Conservation (phyloP, 2,797 vertebrate genomes). For the Botia almorhae region DNA sequence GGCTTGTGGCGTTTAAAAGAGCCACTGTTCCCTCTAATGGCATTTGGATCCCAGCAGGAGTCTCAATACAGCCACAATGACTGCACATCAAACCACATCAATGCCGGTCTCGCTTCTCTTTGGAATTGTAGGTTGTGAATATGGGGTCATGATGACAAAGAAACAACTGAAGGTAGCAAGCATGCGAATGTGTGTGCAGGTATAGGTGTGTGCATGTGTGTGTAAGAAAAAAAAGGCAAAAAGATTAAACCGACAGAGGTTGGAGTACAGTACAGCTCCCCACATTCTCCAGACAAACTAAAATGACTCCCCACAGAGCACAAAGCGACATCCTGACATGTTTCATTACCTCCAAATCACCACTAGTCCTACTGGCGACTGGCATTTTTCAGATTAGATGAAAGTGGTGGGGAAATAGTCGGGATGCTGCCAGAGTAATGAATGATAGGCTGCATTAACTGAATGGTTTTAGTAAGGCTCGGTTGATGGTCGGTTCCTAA, state of each 20-base stretch:
- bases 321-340: slow-evolving; percentile 67
- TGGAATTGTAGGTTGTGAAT: slow-evolving; percentile 46
- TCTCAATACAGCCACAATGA: slow-evolving; percentile 66
- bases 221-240: slow-evolving; percentile 38
- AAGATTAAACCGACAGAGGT: slow-evolving; percentile 58
- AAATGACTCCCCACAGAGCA: slow-evolving; percentile 66
- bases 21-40: slow-evolving; percentile 69
- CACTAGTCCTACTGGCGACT: slow-evolving; percentile 21
- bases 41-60: slow-evolving; percentile 69
- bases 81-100: slow-evolving; percentile 70
- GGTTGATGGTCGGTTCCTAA: background rate
- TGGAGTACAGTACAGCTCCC: slow-evolving; percentile 58
- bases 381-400: slow-evolving; percentile 47
- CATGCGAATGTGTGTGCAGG: background rate
- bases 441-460: slow-evolving; percentile 53
- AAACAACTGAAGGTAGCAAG: slow-evolving; percentile 49
- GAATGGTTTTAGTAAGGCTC: slow-evolving; percentile 14
- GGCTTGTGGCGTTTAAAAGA: slow-evolving; percentile 64
- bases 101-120: slow-evolving; percentile 57
- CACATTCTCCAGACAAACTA: slow-evolving; percentile 62
- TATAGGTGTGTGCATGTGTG: background rate
- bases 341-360: slow-evolving; percentile 68
- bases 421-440: slow-evolving; percentile 46
- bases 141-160: slow-evolving; percentile 50
- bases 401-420: slow-evolving; percentile 40